A percentile compares a stretch with the other conserved stretches of the same genome.
These are phyloP conservation scores for Spodoptera exigua DNA, from an alignment of 2,888 invertebrate genomes.

Conservation along the genomic window DNA sequence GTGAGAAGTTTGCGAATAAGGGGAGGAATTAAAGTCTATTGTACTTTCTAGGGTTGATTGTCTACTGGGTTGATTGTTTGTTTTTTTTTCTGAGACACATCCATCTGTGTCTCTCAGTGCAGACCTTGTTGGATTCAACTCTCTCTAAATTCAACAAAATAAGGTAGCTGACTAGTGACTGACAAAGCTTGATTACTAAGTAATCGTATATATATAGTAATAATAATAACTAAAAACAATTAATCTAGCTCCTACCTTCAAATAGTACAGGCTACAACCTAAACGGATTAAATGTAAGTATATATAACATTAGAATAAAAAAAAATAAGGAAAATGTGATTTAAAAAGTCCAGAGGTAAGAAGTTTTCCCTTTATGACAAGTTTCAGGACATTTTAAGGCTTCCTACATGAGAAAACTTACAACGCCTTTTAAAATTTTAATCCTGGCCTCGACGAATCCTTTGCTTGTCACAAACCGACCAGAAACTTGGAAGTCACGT, in stretches of 20 bases:
- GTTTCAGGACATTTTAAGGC: constrained; percentile 12
- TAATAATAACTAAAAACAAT: too few relatives aligned
- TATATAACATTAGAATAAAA: too few relatives aligned
- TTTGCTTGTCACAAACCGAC: background rate
- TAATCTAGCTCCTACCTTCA: too few relatives aligned
- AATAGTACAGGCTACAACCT: too few relatives aligned
- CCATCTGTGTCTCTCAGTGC: background rate
- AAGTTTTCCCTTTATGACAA: background rate
- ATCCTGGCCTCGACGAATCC: constrained; percentile 4
- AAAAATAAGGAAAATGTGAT: background rate
- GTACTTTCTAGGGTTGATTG: constrained; percentile 22
- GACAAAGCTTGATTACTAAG: too few relatives aligned
- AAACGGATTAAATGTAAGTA: too few relatives aligned
- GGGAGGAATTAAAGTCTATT: constrained; percentile 45
- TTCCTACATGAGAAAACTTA: constrained; percentile 14
- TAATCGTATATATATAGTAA: too few relatives aligned
- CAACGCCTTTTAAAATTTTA: constrained; percentile 3
- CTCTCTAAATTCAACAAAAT: too few relatives aligned
- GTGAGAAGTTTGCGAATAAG: constrained; percentile 51
- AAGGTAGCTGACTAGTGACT: too few relatives aligned
- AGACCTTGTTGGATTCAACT: too few relatives aligned
- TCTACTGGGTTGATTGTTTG: constrained; percentile 35
- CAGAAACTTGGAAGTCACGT: constrained; percentile 31
- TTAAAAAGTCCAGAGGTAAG: background rate
- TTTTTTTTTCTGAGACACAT: constrained; percentile 19